Evolutionary conservation across 2,797 vertebrate genomes (phyloP), one percentile per base, ranked within the genome.

Genomic region (Takifugu ocellatus): DNA sequence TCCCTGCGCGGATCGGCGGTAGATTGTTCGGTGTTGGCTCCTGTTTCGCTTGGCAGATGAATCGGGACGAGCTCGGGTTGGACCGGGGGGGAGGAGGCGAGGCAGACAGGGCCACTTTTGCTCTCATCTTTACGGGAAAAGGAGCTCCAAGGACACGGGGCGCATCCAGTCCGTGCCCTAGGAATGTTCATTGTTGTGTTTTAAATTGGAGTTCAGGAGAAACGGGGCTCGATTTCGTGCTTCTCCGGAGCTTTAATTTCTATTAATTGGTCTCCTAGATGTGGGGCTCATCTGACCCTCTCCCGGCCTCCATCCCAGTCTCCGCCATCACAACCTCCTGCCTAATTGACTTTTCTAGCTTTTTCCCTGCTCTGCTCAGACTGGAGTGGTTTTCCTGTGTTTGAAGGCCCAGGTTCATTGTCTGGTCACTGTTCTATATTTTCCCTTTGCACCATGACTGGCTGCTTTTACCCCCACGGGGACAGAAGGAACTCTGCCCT

Each of bases 61-160:
- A 58, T 56, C 24, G 39, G 49, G 68, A 61, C 57, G 77, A 66
- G 58, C 64, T 31, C 31, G 6, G 31, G 31, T 33, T 10, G 31
- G 31, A 21, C 31, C 31, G 8, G 7, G 31, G 31, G 52, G 55
- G 51, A 21, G 31, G 71, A 60, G 49, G 50, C 50, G 52, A 62
- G 69, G 58, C 51, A 14, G 57, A 70, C 63, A 45, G 66, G 68
- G 66, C 51, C 81, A 81, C 69, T 79, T 59, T 61, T 49, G 48
- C 77, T 70, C 63, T 70, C 75, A 61, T 59, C 72, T 54, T 56
- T 61, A 46, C 49, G 54, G 68, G 56, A 60, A 69, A 29, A 56
- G 55, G 55, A 72, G 81, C 76, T 72, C 75, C 80, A 84, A 82
- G 84, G 84, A 83, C 83, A 82, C 74, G 56, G 65, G 70, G 54